Evolutionary conservation across 2,888 invertebrate species (phyloP).

Genomic region (Drosophila anomelani): DNA sequence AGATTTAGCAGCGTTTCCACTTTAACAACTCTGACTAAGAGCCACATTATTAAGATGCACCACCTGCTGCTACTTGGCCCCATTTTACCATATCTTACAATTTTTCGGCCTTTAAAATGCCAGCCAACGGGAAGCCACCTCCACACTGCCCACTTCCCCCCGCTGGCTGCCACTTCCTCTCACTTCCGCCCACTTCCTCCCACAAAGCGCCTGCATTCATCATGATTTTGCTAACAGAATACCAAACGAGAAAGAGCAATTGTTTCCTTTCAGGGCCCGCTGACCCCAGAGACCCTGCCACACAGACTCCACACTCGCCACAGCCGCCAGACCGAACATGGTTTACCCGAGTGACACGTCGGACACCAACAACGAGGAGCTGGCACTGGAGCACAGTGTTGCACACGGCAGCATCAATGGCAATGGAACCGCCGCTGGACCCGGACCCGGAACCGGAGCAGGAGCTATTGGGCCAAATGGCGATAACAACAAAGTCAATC

Average conservation of each 20-base stretch:
- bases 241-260: conserved; percentile 17
- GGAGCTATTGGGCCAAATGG: conserved; percentile 25
- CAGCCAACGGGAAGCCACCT: neutral
- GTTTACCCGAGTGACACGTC: conserved; percentile 39
- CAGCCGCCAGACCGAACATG: conserved; percentile 31
- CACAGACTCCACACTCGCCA: neutral
- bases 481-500: conserved; percentile 40
- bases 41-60: neutral
- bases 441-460: neutral
- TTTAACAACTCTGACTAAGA: neutral
- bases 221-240: conserved; percentile 15
- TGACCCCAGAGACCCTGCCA: conserved; percentile 13
- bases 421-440: conserved; percentile 11
- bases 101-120: conserved; percentile 3
- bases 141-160: conserved; percentile 4
- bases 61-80: neutral
- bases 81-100: neutral
- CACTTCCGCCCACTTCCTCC: neutral
- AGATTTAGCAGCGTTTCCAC: too few relatives aligned
- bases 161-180: neutral
- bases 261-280: conserved; percentile 24
- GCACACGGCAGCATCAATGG: conserved; percentile 27
- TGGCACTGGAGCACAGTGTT: conserved; percentile 53
- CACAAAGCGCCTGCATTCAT: conserved; percentile 4
- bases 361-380: conserved; percentile 58